Base-by-base conservation (phyloP, 2,113 vertebrate genomes). In the Psittacula cyanocephala region DNA sequence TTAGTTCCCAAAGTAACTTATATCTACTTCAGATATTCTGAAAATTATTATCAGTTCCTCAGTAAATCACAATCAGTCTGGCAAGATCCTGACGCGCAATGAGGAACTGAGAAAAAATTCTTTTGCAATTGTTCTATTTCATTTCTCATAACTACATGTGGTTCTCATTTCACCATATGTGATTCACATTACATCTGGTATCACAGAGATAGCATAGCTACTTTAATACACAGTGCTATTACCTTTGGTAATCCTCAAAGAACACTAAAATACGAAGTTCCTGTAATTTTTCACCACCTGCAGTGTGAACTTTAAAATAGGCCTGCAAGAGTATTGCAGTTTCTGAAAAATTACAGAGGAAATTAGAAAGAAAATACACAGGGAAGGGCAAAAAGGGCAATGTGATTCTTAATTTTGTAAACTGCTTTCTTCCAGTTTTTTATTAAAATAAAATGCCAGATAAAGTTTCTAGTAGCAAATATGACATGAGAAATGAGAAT, bases 381-480 rank as follows among this genome's bases (percentile, higher is more conserved):
- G 37, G 49, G 53, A 92, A 85, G 52, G 79, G 29, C 71, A 86
- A 20, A 75, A 90, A 91, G 60, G 68, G 31, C 64, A 72, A 37
- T 69, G 88, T 33, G 41, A 63, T 57, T 76, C 78, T 92, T 95
- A 88, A 91, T 94, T 92, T 91, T 88, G 69, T 81, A 41, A 90
- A 49, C 24, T 44, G 35, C 35, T 93, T 96, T 94, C 8, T 93
- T 88, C 49, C 46, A 83, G 75, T 52, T 91, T 81, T 81, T 49
- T 60, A 53, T 67, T 85, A 92, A 96, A 96, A 77, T 63, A 89
- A 89, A 68, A 63, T 93, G 93, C 65, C 96, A 96, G 49, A 55
- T 70, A 63, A 91, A 91, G 78, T 94, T 96, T 94, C 37, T 49
- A 35, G 47, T 23, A 69, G 65, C 11, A 91, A 92, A 96, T 92